These are phyloP conservation scores for Caretta caretta DNA, from an alignment of 2,113 vertebrate genomes.

Conservation along the genomic window DNA sequence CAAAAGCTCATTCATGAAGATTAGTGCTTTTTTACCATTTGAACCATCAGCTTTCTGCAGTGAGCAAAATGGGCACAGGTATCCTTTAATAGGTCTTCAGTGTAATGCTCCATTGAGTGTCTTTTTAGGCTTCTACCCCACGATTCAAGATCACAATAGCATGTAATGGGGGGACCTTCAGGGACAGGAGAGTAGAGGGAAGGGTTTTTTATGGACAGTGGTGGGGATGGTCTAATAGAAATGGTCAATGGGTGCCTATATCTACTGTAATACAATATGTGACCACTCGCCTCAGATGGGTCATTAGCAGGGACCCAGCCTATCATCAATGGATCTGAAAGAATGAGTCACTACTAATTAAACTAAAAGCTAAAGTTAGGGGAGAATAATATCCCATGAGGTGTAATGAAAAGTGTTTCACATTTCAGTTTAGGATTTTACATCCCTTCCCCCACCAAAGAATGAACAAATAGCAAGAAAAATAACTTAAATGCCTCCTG, in stretches of 20 bases:
- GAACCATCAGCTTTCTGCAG: not conserved
- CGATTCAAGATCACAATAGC: accelerated
- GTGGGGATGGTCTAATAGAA: accelerated
- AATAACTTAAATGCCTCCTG: not conserved
- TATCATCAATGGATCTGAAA: not conserved
- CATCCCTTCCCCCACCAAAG: not conserved
- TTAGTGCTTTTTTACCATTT: not conserved
- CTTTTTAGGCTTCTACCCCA: not conserved
- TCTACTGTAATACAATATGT: not conserved
- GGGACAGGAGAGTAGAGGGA: not conserved
- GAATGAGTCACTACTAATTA: not conserved
- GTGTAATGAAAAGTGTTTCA: not conserved
- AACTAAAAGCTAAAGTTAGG: no score
- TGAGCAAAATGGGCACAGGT: accelerated
- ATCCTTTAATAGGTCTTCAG: no score
- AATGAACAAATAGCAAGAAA: not conserved
- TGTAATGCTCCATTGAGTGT: accelerated
- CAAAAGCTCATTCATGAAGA: not conserved
- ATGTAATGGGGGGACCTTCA: accelerated
- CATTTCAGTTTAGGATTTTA: not conserved
- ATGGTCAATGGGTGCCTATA: accelerated
- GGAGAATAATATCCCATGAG: not conserved
- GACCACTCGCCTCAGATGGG: not conserved
- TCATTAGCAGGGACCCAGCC: not conserved
- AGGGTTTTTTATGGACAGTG: accelerated